phyloP scores from a whole-genome alignment of 2,797 vertebrate genomes.

The Chromis chromis region DNA sequence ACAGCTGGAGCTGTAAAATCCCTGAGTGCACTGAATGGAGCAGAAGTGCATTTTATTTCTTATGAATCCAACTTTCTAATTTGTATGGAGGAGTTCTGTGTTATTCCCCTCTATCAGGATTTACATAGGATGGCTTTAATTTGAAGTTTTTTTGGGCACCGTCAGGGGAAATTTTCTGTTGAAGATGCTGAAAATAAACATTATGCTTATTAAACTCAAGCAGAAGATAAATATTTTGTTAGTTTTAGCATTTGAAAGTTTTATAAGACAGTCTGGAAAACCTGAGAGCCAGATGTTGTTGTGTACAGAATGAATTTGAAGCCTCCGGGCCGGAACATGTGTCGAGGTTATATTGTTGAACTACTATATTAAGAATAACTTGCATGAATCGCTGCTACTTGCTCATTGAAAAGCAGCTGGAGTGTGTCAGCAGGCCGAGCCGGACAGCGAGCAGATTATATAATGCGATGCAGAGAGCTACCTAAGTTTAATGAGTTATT shows the following conservation, averaged over 20 bases:
- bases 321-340: neutral
- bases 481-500: constrained; percentile 19
- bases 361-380: neutral
- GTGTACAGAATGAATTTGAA: neutral
- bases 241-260: neutral
- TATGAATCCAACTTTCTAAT: neutral
- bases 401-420: neutral
- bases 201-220: neutral
- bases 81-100: neutral
- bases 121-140: neutral
- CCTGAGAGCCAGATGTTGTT: neutral
- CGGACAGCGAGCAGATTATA: neutral
- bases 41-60: neutral
- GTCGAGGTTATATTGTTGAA: neutral
- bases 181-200: neutral
- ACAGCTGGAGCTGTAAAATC: neutral
- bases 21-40: neutral
- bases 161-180: neutral
- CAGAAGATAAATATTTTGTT: neutral
- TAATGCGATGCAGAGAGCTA: neutral
- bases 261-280: neutral
- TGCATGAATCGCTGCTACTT: neutral
- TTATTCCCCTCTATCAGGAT: neutral
- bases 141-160: neutral
- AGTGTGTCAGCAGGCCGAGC: constrained; percentile 19